A percentile compares a stretch with the other conserved stretches of the same genome.
phyloP scores from a whole-genome alignment of 2,113 vertebrate genomes.

The Pogonocichla stellata region DNA sequence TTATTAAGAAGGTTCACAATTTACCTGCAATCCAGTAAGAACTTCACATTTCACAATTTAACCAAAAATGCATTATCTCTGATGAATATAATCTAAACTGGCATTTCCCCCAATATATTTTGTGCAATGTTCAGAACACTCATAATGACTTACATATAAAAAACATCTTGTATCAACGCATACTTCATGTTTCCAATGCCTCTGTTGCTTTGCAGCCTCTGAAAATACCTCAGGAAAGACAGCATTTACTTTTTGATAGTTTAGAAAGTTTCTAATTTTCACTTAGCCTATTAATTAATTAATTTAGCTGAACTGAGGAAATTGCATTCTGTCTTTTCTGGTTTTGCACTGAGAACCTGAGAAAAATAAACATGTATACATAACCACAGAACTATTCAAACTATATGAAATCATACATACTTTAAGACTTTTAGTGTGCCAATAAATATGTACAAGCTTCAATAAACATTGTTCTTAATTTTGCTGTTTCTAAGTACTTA shows the following conservation, averaged over 20 bases:
- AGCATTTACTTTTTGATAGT: background rate
- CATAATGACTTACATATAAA: background rate
- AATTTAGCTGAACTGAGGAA: background rate
- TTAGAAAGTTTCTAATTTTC: background rate
- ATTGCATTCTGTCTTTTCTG: background rate
- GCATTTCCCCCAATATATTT: background rate
- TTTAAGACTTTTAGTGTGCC: background rate
- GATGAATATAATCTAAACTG: background rate
- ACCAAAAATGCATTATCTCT: background rate
- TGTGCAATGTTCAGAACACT: background rate
- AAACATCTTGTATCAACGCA: background rate
- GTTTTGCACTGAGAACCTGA: background rate
- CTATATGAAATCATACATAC: background rate
- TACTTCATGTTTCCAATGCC: background rate
- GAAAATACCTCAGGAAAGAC: background rate
- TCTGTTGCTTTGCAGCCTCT: background rate
- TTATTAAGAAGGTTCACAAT: background rate
- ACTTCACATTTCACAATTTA: background rate
- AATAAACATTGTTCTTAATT: background rate
- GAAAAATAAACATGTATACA: background rate
- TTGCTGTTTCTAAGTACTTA: background rate
- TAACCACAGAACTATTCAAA: background rate
- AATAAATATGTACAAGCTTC: background rate
- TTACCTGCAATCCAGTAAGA: background rate
- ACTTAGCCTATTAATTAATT: background rate